Percentiles rank a stretch among this genome's conserved stretches.
Conservation (phyloP, 2,888 invertebrate genomes). For the Tetranychus piercei region DNA sequence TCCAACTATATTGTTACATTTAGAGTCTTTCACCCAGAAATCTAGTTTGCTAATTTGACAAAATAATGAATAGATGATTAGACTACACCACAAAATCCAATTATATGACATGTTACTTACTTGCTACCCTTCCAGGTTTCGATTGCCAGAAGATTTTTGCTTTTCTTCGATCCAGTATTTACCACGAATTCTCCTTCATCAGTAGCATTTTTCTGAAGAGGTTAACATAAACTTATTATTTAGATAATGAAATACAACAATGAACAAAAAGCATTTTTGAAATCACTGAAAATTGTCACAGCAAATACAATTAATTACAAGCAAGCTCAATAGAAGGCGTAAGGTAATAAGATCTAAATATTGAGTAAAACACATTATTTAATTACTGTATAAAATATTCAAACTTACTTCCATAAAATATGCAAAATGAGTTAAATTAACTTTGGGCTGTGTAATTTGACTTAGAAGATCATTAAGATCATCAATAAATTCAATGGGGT, state of each 20-base stretch:
- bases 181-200: not conserved
- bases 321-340: too few species aligned
- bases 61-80: too few species aligned
- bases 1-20: constrained; percentile 29
- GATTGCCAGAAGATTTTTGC: too few species aligned
- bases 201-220: not conserved
- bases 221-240: not conserved
- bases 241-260: too few species aligned
- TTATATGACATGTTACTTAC: not conserved
- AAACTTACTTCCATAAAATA: not conserved
- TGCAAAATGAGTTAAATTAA: not conserved
- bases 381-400: too few species aligned
- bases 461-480: not conserved
- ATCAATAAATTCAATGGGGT: not conserved
- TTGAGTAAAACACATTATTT: too few species aligned
- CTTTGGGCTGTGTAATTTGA: not conserved
- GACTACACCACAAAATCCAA: too few species aligned
- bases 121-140: not conserved
- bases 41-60: not conserved
- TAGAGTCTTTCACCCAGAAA: not conserved
- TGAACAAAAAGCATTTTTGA: too few species aligned
- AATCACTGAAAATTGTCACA: too few species aligned
- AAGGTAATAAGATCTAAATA: too few species aligned
- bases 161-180: not conserved
- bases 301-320: too few species aligned